A percentile compares a stretch with the other conserved stretches of the same genome.
These are phyloP conservation scores for Erethizon dorsatum DNA, from an alignment of 2,797 vertebrate species.

Conservation along the genomic window DNA sequence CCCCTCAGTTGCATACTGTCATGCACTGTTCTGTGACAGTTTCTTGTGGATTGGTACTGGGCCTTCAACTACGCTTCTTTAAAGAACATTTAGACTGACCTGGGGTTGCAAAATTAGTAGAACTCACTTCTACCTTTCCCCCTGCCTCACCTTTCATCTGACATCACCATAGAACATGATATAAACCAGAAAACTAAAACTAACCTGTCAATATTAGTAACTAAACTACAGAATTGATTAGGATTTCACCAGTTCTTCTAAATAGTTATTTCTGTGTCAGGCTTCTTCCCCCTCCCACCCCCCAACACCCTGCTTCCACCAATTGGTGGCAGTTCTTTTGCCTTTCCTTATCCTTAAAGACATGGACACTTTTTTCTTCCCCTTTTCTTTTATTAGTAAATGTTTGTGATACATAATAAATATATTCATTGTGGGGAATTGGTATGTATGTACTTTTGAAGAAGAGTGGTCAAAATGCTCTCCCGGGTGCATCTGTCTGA, in stretches of 20 bases:
- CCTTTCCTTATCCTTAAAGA: conserved; percentile 3
- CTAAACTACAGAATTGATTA: background rate
- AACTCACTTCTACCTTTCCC: background rate
- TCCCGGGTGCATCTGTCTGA: background rate
- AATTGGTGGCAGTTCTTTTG: background rate
- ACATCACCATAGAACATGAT: background rate
- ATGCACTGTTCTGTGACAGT: background rate
- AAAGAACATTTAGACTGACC: background rate
- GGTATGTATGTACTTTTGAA: background rate
- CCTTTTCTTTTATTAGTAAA: background rate
- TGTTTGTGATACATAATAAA: background rate
- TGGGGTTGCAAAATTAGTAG: background rate
- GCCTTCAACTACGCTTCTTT: background rate
- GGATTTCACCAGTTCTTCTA: background rate
- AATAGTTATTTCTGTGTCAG: background rate
- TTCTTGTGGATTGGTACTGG: background rate
- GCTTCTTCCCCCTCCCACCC: too few relatives aligned
- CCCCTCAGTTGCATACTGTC: background rate
- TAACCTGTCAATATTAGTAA: background rate
- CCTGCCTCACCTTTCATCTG: background rate
- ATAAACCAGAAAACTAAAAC: conserved; percentile 19
- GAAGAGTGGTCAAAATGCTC: background rate
- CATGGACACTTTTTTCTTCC: background rate
- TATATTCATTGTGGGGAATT: background rate
- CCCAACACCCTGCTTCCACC: background rate